A percentile compares a stretch with the other conserved stretches of the same genome.
Conservation (phyloP, 1,140 invertebrate genomes). For the Drosophila takahashii region DNA sequence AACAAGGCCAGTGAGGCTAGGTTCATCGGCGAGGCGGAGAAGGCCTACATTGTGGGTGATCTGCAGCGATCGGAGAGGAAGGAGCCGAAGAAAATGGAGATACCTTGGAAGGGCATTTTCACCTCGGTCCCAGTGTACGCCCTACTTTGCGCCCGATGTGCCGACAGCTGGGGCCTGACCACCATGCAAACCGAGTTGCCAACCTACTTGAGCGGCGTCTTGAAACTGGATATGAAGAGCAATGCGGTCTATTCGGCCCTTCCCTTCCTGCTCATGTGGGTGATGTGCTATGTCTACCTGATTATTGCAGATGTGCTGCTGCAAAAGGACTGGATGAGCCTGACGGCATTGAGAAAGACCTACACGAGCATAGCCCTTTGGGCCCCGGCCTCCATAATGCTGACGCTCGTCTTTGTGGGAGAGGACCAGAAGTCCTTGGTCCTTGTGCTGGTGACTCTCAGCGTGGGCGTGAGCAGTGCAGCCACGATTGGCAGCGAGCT, state of each 20-base stretch:
- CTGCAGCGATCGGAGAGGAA: constrained; percentile 45
- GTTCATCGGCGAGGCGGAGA: constrained; percentile 87
- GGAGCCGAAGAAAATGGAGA: constrained; percentile 38
- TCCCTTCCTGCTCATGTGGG: constrained; percentile 91
- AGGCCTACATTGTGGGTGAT: constrained; percentile 86
- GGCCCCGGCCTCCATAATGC: constrained; percentile 87
- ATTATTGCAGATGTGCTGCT: constrained; percentile 88
- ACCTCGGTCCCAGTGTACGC: constrained; percentile 93
- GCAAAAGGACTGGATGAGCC: constrained; percentile 85
- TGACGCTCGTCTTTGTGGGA: constrained; percentile 87
- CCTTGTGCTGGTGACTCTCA: constrained; percentile 87
- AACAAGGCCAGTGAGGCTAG: constrained; percentile 88
- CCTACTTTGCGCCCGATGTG: constrained; percentile 92
- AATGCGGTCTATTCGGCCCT: constrained; percentile 91
- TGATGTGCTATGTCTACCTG: constrained; percentile 89
- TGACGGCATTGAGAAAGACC: constrained; percentile 87
- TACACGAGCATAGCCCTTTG: constrained; percentile 88
- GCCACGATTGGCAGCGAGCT: constrained; percentile 89
- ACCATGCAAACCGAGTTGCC: constrained; percentile 96
- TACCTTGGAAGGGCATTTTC: constrained; percentile 92
- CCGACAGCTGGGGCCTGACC: constrained; percentile 97
- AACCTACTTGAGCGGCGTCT: constrained; percentile 93
- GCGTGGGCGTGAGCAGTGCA: constrained; percentile 91
- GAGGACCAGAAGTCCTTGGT: constrained; percentile 85
- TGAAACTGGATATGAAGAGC: constrained; percentile 91